Evolutionary conservation across 2,113 vertebrate genomes (phyloP).

Genomic region (Grammomys dolichurus): DNA sequence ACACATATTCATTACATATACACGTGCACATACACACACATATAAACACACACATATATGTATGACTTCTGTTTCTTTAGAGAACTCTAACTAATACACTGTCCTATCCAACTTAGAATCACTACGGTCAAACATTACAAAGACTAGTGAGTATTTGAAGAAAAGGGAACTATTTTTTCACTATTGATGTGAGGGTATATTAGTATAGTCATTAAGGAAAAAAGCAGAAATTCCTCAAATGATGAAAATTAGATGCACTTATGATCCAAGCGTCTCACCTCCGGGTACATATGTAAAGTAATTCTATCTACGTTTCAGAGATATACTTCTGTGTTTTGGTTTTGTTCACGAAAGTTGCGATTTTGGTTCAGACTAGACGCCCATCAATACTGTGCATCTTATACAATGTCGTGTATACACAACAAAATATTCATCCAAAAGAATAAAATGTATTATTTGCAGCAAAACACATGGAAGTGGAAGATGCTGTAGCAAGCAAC

Average conservation of each 20-base stretch:
- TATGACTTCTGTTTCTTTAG: not conserved
- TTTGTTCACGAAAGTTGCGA: too few relatives aligned
- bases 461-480: not conserved
- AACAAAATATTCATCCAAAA: not conserved
- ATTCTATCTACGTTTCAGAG: not conserved
- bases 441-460: not conserved
- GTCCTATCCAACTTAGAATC: not conserved
- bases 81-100: not conserved
- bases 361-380: not conserved
- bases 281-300: not conserved
- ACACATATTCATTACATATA: too few relatives aligned
- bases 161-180: not conserved
- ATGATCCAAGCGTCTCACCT: not conserved
- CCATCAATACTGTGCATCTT: not conserved
- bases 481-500: not conserved
- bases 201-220: not conserved
- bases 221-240: not conserved
- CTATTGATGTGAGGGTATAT: not conserved
- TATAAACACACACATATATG: too few relatives aligned
- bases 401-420: too few relatives aligned
- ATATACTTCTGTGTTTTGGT: too few relatives aligned
- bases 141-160: not conserved
- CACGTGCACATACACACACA: too few relatives aligned
- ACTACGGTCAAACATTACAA: not conserved
- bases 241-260: not conserved